Evolutionary conservation across 2,113 vertebrate genomes (phyloP).

Genomic region (Chiloscyllium plagiosum): DNA sequence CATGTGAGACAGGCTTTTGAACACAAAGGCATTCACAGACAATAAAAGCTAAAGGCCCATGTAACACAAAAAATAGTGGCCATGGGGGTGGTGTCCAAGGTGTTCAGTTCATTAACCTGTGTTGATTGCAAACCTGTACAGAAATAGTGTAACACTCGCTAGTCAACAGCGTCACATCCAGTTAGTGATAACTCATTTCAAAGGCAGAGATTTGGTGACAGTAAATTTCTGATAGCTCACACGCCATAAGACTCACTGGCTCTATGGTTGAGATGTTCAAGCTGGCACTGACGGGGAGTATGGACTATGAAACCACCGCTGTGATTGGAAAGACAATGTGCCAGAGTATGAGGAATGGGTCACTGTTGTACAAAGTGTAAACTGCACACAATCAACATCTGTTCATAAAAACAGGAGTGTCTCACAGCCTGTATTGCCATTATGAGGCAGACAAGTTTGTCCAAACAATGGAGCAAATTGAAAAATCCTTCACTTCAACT

Average conservation of each 20-base stretch:
- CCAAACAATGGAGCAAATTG: background rate
- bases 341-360: too few relatives aligned
- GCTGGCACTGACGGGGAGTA: background rate
- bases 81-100: background rate
- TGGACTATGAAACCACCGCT: background rate
- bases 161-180: background rate
- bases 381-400: background rate
- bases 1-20: background rate
- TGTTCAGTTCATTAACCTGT: background rate
- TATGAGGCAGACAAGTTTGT: background rate
- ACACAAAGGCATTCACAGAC: background rate
- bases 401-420: background rate
- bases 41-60: background rate
- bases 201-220: too few relatives aligned
- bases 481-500: background rate
- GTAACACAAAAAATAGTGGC: background rate
- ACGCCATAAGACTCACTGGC: too few relatives aligned
- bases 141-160: background rate
- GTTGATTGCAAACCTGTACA: background rate
- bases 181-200: background rate
- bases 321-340: background rate
- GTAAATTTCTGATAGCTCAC: background rate
- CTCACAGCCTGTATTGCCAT: background rate
- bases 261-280: background rate
- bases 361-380: background rate